Base-by-base conservation (phyloP, 2,888 invertebrate species). In the Ectemnius lituratus region DNA sequence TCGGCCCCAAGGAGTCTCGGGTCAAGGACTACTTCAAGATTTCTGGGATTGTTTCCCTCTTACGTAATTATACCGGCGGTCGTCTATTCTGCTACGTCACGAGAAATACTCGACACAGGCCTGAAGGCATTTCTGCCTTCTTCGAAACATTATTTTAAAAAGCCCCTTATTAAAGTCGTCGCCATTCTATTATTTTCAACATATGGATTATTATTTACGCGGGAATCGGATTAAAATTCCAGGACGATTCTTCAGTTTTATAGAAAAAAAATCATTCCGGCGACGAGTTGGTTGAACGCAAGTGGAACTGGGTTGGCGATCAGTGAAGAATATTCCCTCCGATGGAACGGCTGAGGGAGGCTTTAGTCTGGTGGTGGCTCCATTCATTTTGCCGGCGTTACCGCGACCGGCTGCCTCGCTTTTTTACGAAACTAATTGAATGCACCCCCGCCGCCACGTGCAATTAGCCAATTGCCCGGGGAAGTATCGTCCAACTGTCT, bases 361-460 rank as follows among this genome's bases (percentile, higher is more conserved):
- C 62, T 56, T 62, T 73, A 46, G 67, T 70, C 69, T 59, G 73
- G 57, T 46, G 64, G 73, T 75, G 70, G 71, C 76, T 83, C 82
- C 76, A 86, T 86, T 87, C 84, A 87, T 84, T 87, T 23, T 79
- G 80, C 82, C 80, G 72, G 79, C 79, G 84, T 82, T 80, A 85
- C 82, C 81, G 80, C 82, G 83, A 82, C 84, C 81, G 81, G 82
- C 81, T 82, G 81, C 70, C 67, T 73, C 75, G 81, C 79, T 87
- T 86, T 86, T 84, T 86, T 86, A 85, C 82, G 67, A 84, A 87
- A 84, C 84, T 88, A 88, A 88, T 88, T 88, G 87, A 88, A 87
- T 86, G 85, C 86, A 80, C 52, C 52, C 52, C 76, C 75, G 73
- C 82, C 78, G 83, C 81, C 83, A 84, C 82, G 79, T 82, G 83